A percentile compares a stretch with the other conserved stretches of the same genome.
Evolutionary conservation across 2,797 vertebrate genomes (phyloP).

Genomic region (Poeciliopsis paucimaculata): DNA sequence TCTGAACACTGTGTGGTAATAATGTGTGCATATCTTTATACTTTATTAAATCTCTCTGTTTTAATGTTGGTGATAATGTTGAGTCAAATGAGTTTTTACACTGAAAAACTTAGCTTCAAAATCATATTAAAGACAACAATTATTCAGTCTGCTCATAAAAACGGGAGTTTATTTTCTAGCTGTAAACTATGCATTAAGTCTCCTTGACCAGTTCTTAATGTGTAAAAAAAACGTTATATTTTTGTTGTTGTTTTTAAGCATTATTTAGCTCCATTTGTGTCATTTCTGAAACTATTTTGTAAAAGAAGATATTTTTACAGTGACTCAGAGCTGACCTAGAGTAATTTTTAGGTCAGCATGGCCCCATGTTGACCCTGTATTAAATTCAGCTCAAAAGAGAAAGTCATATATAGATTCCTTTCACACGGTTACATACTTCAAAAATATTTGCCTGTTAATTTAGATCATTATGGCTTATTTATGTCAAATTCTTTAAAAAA

Average conservation of each 20-base stretch:
- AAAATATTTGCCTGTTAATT: neutral
- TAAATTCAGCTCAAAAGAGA: neutral
- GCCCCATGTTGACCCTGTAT: neutral
- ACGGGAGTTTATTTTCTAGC: neutral
- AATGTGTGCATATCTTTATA: conserved; percentile 45
- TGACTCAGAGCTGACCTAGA: neutral
- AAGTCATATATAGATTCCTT: neutral
- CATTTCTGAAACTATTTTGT: neutral
- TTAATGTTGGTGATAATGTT: neutral
- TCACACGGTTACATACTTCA: too few species aligned
- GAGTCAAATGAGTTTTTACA: neutral
- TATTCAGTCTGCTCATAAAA: neutral
- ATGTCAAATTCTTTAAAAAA: neutral
- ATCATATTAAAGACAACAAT: neutral
- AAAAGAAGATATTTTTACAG: neutral
- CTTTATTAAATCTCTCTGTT: conserved; percentile 23
- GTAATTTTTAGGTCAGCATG: neutral
- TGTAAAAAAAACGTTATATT: neutral
- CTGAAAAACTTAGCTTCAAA: neutral
- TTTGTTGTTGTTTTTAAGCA: too few species aligned
- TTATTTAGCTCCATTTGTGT: neutral
- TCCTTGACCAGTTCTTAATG: neutral
- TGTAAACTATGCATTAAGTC: neutral
- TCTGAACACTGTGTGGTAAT: conserved; percentile 34
- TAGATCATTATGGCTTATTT: neutral